Base-by-base conservation (phyloP, 2,797 vertebrate species). In the Acanthornis magna region DNA sequence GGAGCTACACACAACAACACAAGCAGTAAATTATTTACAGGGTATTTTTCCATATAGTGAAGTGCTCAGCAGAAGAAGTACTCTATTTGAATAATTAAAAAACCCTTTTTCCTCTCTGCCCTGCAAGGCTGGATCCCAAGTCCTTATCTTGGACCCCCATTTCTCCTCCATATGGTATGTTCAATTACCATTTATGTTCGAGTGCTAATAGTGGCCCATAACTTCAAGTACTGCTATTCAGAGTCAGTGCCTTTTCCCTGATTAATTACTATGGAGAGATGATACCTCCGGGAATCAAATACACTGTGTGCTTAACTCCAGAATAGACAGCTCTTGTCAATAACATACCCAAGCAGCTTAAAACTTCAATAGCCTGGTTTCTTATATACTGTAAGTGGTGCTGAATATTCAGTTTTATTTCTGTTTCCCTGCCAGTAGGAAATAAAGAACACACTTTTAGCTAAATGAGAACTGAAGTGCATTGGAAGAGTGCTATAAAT, bases 401-500 rank as follows among this genome's bases (percentile, higher is more conserved):
- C 79, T 66, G 94, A 91, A 89, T 73, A 83, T 94, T 77, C 63
- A 53, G 94, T 73, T 92, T 96, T 85, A 95, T 85, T 91, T 95
- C 94, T 92, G 96, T 92, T 96, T 95, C 95, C 77, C 47, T 86
- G 96, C 95, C 80, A 75, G 94, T 60, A 93, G 93, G 73, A 96
- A 97, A 96, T 96, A 96, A 95, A 97, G 97, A 97, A 96, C 30
- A 81, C 89, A 92, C 97, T 94, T 94, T 96, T 74, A 92, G 96
- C 96, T 95, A 96, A 97, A 97, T 94, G 97, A 96, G 96, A 97
- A 76, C 96, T 82, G 96, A 97, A 97, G 96, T 94, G 91, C 78
- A 91, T 43, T 92, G 96, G 96, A 96, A 96, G 96, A 95, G 96
- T 19, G 88, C 94, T 97, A 94, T 96, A 96, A 97, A 98, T 97